Evolutionary conservation across 2,888 invertebrate genomes (phyloP).

Genomic region (Eilema depressum): DNA sequence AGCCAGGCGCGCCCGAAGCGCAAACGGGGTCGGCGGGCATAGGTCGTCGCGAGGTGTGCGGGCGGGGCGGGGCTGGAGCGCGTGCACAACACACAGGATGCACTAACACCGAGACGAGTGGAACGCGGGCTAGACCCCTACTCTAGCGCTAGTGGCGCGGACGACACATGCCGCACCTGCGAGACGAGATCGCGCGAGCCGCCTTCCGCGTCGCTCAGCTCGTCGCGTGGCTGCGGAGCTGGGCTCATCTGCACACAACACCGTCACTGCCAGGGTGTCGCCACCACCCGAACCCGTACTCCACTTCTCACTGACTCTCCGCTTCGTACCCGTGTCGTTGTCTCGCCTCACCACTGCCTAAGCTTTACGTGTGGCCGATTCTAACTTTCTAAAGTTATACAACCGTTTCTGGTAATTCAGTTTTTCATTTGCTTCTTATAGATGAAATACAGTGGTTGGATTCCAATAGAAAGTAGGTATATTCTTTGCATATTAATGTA

Average conservation of each 20-base stretch:
- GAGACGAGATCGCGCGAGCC: conserved; percentile 83
- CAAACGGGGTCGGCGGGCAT: conserved; percentile 73
- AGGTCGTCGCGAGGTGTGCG: conserved; percentile 71
- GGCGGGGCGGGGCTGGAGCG: conserved; percentile 69
- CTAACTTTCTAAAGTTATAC: conserved; percentile 54
- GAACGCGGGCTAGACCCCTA: conserved; percentile 82
- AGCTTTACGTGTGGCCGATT: conserved; percentile 47
- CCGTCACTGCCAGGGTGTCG: conserved; percentile 80
- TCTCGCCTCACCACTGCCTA: conserved; percentile 51
- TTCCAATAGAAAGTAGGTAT: conserved; percentile 21
- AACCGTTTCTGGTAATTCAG: conserved; percentile 35
- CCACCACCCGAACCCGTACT: conserved; percentile 78
- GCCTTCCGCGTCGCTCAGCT: conserved; percentile 77
- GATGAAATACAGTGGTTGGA: conserved; percentile 35
- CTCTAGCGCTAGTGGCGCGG: conserved; percentile 65
- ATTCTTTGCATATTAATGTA: conserved; percentile 48
- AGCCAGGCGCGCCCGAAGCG: conserved; percentile 83
- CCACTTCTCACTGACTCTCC: conserved; percentile 86
- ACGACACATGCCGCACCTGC: conserved; percentile 79
- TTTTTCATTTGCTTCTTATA: conserved; percentile 36
- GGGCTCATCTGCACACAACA: conserved; percentile 86
- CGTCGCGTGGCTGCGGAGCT: conserved; percentile 82
- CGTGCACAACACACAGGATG: conserved; percentile 77
- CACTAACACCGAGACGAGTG: conserved; percentile 82
- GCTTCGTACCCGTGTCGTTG: conserved; percentile 61